Evolutionary conservation across 2,888 invertebrate genomes (phyloP), one percentile per base, ranked within the genome.

Genomic region (Hylaea fasciaria): DNA sequence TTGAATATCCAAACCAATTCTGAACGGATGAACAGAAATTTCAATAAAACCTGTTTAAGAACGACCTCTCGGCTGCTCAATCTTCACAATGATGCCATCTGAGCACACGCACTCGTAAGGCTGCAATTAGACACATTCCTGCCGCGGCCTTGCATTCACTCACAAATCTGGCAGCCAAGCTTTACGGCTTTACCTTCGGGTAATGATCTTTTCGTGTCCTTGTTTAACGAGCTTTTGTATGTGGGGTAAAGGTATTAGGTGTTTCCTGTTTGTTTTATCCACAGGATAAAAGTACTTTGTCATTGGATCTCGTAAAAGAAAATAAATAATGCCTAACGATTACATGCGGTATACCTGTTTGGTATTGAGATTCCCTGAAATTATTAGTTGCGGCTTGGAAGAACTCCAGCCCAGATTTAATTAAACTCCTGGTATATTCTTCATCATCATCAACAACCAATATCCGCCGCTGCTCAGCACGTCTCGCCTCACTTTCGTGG

Each of bases 91-190:
- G 49, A 57, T 37, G 32, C n/a, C 32, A 32, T n/a, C n/a, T 9
- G 10, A 37, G 37, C 22, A 40, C 28, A 47, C 43, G 17, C n/a
- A 44, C 22, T 45, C 39, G 35, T 28, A 57, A 49, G 43, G 54
- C 17, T 62, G 59, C 47, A 59, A 62, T 62, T 62, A 61, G 39
- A 55, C 46, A 16, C 41, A 62, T 62, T 57, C 58, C 32, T 48
- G 16, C 13, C 41, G n/a, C 57, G 59, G 17, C 66, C 66, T 67
- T 67, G 66, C 64, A 35, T 67, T 67, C 66, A 60, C 66, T 66
- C 51, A 55, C 55, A 50, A 52, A 54, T 59, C 65, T 62, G 62
- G 62, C 32, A 56, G 58, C 56, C 28, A 41, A 54, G 58, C 52
- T 61, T 62, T 58, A 48, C 52, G 37, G 35, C 52, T 17, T 46